A percentile compares a stretch with the other conserved stretches of the same genome.
Conservation (phyloP, 2,888 invertebrate genomes). For the Netelia melanura region DNA sequence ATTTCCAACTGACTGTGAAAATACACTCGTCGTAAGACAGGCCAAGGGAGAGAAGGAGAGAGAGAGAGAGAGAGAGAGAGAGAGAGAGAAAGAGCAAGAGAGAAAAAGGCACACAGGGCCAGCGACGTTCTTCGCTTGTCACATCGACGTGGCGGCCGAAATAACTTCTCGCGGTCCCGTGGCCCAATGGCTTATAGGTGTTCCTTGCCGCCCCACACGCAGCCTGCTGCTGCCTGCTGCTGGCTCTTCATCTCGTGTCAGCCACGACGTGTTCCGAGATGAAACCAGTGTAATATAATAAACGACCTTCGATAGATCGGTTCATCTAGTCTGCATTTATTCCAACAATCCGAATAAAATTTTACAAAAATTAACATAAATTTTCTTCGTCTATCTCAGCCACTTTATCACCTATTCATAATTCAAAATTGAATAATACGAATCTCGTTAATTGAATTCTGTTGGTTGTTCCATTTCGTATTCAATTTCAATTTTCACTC, state of each 20-base stretch:
- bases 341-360: too few relatives aligned
- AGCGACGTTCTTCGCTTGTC: slow-evolving; percentile 67
- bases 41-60: slow-evolving; percentile 7
- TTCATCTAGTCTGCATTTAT: background rate
- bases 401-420: too few relatives aligned
- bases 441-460: too few relatives aligned
- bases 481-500: too few relatives aligned
- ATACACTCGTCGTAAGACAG: slow-evolving; percentile 75
- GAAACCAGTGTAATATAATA: slow-evolving; percentile 12
- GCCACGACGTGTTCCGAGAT: slow-evolving; percentile 33
- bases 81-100: slow-evolving; percentile 20
- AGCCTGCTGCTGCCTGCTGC: background rate
- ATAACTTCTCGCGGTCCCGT: slow-evolving; percentile 66
- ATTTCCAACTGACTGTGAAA: slow-evolving; percentile 83
- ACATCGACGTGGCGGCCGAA: slow-evolving; percentile 72
- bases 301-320: background rate
- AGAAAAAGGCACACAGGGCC: slow-evolving; percentile 52
- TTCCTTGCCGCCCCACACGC: slow-evolving; percentile 35
- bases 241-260: slow-evolving; percentile 20
- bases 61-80: slow-evolving; percentile 18
- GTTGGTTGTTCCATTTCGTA: too few relatives aligned
- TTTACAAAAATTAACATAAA: too few relatives aligned
- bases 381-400: too few relatives aligned
- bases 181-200: slow-evolving; percentile 40
- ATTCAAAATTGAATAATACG: too few relatives aligned